Base-by-base conservation (phyloP, 2,797 vertebrate genomes). In the Linurgus olivaceus region DNA sequence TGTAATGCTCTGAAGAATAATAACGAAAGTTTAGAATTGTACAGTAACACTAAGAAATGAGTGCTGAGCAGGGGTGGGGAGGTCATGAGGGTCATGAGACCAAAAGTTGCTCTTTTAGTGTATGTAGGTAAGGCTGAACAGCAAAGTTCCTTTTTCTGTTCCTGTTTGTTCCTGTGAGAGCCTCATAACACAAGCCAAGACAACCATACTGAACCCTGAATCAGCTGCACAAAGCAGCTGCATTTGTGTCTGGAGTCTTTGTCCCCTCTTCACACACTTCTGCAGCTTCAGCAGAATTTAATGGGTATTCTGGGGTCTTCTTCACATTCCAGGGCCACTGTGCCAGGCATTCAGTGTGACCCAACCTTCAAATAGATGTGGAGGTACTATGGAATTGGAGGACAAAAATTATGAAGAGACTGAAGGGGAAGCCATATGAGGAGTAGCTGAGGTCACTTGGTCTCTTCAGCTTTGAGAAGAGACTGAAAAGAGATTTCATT, bases 331-430 rank as follows among this genome's bases (percentile, higher is more conserved):
- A 0, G 23, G 26, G 28, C 66, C 26, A 9, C 9, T 31, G 21
- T 58, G 26, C 18, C n/a, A 38, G 31, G 23, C 8, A 11, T 29
- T 71, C 11, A 29, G 18, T 63, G 23, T 63, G 35, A 73, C 13
- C 10, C 21, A 66, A 15, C 20, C 44, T 63, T 79, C 44, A 68
- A 28, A n/a, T 5, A 57, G 25, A 9, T 10, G 5, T 57, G 26
- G 29, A 79, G 4, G 3, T 50, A 13, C 0, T 0, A 10, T 17
- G 19, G 42, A 54, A 47, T 1, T 61, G 25, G n/a, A 76, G 29
- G 14, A 40, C 1, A 31, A 20, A 65, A 47, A 47, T 28, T 17
- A 21, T 40, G 51, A 58, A 40, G 25, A 11, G 17, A 20, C 25
- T 20, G 23, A 63, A 51, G 25, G 21, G 17, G 29, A 71, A 52